Conservation (phyloP, 2,113 vertebrate species). For the Psephotus haematonotus region DNA sequence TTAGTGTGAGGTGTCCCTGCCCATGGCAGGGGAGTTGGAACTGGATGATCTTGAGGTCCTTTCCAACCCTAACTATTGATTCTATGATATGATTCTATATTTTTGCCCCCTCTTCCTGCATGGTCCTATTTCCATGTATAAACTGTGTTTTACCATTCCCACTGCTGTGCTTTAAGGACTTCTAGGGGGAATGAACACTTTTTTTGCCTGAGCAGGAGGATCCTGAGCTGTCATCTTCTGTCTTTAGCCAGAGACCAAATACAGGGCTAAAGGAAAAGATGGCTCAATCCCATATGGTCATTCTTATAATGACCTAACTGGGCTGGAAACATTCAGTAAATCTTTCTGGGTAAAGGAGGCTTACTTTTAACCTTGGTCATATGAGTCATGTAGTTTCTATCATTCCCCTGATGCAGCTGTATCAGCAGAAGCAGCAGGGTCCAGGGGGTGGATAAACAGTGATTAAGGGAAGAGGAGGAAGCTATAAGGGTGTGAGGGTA, state of each 20-base stretch:
- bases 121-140: not conserved
- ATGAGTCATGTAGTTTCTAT: fast-evolving
- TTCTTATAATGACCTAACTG: not conserved
- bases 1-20: too few relatives aligned
- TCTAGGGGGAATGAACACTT: not conserved
- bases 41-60: too few relatives aligned
- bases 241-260: not conserved
- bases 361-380: not conserved
- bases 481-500: not conserved
- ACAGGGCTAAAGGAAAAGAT: not conserved
- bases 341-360: not conserved
- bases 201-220: not conserved
- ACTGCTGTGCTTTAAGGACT: not conserved
- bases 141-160: not conserved
- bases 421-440: not conserved
- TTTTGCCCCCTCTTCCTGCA: not conserved
- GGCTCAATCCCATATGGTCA: not conserved
- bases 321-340: not conserved
- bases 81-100: too few relatives aligned
- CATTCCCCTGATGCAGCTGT: not conserved
- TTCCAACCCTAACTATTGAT: too few relatives aligned
- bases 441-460: not conserved
- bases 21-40: too few relatives aligned
- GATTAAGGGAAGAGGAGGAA: not conserved
- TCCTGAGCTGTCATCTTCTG: not conserved